These are phyloP conservation scores for Drosophila ohnishii DNA, from an alignment of 1,140 invertebrate genomes.

Conservation along the genomic window DNA sequence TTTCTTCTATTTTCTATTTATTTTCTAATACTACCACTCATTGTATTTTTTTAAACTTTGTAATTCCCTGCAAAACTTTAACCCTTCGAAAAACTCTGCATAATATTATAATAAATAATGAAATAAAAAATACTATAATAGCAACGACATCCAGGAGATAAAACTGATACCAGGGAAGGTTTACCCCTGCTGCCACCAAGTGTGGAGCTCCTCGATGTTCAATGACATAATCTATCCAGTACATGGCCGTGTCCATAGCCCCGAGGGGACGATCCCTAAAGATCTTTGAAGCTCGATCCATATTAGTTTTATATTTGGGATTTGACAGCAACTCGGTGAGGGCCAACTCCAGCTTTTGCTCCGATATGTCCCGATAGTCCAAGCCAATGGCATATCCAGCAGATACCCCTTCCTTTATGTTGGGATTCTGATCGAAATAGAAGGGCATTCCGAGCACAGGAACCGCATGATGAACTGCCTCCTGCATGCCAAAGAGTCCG, in stretches of 20 bases:
- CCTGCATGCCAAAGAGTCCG: conserved; percentile 85
- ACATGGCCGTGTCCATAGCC: conserved; percentile 85
- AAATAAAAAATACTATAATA: conserved; percentile 12
- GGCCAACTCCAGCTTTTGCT: conserved; percentile 70
- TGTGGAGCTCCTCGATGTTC: conserved; percentile 85
- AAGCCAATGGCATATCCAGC: conserved; percentile 54
- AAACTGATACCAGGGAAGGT: conserved; percentile 86
- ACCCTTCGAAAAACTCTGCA: background rate
- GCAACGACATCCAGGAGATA: conserved; percentile 85
- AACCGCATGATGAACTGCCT: conserved; percentile 85
- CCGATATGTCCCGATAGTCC: conserved; percentile 63
- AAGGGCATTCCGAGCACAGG: conserved; percentile 86
- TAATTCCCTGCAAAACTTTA: background rate
- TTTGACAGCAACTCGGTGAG: conserved; percentile 83
- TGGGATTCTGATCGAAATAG: conserved; percentile 84
- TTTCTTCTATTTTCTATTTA: too few relatives aligned
- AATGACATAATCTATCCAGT: conserved; percentile 86
- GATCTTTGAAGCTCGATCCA: conserved; percentile 81
- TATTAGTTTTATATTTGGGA: conserved; percentile 78
- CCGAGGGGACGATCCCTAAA: conserved; percentile 84
- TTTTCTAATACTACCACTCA: background rate
- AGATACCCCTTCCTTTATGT: conserved; percentile 44
- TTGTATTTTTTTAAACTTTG: background rate
- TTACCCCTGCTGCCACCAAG: conserved; percentile 84
- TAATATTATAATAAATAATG: conserved; percentile 26